A percentile compares a stretch with the other conserved stretches of the same genome.
phyloP scores from a whole-genome alignment of 2,888 invertebrate genomes.

The Cyrtodaria siliqua region DNA sequence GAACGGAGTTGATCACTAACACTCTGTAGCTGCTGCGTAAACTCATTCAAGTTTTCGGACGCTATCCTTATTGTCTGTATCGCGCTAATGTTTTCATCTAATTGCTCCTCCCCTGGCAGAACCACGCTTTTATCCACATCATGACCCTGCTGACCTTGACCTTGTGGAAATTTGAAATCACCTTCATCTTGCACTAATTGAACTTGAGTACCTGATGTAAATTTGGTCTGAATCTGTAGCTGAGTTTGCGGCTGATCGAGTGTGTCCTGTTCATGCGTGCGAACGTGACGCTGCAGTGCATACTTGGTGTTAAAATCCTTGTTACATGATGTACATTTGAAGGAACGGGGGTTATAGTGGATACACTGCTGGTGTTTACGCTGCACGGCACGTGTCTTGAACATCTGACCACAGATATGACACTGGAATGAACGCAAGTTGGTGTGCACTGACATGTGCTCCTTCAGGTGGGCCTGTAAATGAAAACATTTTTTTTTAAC shows the following conservation, averaged over 20 bases:
- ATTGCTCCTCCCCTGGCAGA: slow-evolving; percentile 12
- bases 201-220: too few species aligned
- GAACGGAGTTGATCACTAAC: slow-evolving; percentile 30
- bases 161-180: slow-evolving; percentile 1
- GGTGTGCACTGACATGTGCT: slow-evolving; percentile 85
- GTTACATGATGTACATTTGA: slow-evolving; percentile 82
- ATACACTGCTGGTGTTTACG: slow-evolving; percentile 85
- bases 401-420: slow-evolving; percentile 87
- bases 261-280: slow-evolving; percentile 76
- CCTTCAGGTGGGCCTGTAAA: slow-evolving; percentile 83
- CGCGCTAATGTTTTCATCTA: slow-evolving; percentile 60
- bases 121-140: background rate
- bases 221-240: background rate
- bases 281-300: slow-evolving; percentile 84
- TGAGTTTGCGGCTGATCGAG: background rate
- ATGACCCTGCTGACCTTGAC: slow-evolving; percentile 24
- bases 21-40: slow-evolving; percentile 32
- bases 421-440: slow-evolving; percentile 87
- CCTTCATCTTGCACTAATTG: background rate
- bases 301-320: slow-evolving; percentile 86
- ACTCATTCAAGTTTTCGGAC: slow-evolving; percentile 47
- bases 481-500: too few species aligned
- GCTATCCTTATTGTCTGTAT: slow-evolving; percentile 59
- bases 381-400: slow-evolving; percentile 86
- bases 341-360: slow-evolving; percentile 85